These are phyloP conservation scores for Phyllopteryx taeniolatus DNA, from an alignment of 2,113 vertebrate genomes.

Conservation along the genomic window DNA sequence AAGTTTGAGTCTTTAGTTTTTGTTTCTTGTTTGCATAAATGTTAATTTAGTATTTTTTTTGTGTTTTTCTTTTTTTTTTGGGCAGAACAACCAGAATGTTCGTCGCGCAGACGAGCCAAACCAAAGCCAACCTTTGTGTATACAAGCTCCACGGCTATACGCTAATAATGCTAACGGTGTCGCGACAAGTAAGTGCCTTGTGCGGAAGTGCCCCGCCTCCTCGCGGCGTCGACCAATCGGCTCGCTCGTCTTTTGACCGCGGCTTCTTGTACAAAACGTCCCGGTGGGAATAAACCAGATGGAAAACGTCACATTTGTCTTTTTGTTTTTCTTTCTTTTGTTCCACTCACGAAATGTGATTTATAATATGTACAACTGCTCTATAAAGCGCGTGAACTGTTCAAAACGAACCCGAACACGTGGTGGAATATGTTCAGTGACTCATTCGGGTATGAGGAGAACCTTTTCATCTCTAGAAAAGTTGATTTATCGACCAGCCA, in stretches of 20 bases:
- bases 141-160: conserved; percentile 21
- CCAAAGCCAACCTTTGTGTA: conserved; percentile 30
- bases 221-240: conserved; percentile 12
- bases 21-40: background rate
- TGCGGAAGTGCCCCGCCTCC: conserved; percentile 31
- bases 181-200: conserved; percentile 70
- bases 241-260: conserved; percentile 48
- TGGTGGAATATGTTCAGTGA: no score
- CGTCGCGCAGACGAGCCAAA: conserved; percentile 67
- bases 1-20: background rate
- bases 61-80: background rate
- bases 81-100: background rate
- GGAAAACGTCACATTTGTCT: conserved; percentile 15
- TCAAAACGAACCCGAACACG: no score
- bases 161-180: background rate
- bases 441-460: no score
- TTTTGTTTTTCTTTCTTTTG: background rate
- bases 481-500: no score
- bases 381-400: no score
- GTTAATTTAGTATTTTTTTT: no score
- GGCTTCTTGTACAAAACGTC: conserved; percentile 54
- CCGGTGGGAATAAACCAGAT: conserved; percentile 58
- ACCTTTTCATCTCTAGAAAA: no score
- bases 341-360: background rate
- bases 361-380: no score